Evolutionary conservation across 2,113 vertebrate genomes (phyloP).

Genomic region (Rafetus swinhoei): DNA sequence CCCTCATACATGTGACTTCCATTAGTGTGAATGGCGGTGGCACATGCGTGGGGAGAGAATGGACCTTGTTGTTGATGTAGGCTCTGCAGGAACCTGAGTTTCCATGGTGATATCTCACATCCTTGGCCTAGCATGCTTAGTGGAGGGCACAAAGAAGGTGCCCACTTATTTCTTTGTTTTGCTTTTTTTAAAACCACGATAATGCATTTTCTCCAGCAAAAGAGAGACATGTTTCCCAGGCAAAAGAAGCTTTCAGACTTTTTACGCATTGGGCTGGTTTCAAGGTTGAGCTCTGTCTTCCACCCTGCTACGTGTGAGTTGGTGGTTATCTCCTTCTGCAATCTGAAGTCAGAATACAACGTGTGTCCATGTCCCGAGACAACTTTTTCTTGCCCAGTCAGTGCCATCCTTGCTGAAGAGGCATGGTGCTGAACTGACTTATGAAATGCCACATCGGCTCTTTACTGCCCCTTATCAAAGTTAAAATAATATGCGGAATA

Average conservation of each 20-base stretch:
- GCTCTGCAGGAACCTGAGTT: not conserved
- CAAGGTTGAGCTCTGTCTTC: not conserved
- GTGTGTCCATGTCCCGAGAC: not conserved
- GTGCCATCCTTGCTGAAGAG: fast-evolving
- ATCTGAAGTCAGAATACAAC: fast-evolving
- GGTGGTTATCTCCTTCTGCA: not conserved
- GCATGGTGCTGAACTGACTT: not conserved
- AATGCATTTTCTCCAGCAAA: not conserved
- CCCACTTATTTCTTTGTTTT: not conserved
- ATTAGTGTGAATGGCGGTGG: not conserved
- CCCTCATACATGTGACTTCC: not conserved
- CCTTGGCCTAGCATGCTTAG: not conserved
- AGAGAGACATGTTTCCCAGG: not conserved
- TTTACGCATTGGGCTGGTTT: not conserved
- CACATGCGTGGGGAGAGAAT: not conserved
- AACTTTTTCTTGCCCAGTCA: not conserved
- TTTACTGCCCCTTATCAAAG: not conserved
- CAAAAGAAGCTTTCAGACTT: not conserved
- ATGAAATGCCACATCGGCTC: not conserved
- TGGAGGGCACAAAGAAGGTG: not conserved
- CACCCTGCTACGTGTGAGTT: not conserved
- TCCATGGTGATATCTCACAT: not conserved
- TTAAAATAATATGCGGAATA: not conserved
- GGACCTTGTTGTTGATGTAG: not conserved
- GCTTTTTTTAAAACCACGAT: not conserved